Conservation (phyloP, 1,140 invertebrate genomes). For the Aphaenogaster floridana region DNA sequence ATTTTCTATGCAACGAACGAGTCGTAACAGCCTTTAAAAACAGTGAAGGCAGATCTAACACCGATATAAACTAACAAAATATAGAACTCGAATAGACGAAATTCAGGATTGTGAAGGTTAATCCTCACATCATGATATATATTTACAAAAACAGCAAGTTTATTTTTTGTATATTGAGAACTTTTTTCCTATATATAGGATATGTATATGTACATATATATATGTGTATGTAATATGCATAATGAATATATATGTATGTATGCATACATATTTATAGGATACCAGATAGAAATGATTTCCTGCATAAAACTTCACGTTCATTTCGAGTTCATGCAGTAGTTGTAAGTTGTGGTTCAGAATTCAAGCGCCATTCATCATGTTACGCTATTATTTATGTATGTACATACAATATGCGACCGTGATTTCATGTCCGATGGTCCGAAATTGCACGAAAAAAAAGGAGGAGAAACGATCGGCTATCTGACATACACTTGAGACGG, state of each 20-base stretch:
- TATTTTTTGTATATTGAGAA: slow-evolving; percentile 42
- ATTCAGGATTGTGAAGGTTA: not conserved
- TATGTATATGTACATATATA: not conserved
- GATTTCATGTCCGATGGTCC: slow-evolving; percentile 6
- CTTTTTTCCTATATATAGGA: slow-evolving; percentile 9
- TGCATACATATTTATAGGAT: not conserved
- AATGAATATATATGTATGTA: not conserved
- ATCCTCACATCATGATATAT: not conserved
- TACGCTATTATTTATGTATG: slow-evolving; percentile 71
- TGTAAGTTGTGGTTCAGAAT: slow-evolving; percentile 73
- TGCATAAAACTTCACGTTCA: not conserved
- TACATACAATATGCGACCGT: slow-evolving; percentile 28
- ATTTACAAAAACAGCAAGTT: not conserved
- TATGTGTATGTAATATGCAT: not conserved
- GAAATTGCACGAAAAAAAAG: slow-evolving; percentile 16
- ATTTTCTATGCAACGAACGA: not conserved
- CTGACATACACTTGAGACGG: slow-evolving; percentile 5
- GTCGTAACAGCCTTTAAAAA: not conserved
- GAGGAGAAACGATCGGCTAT: not conserved
- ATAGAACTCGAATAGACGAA: not conserved
- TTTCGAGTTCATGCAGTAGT: slow-evolving; percentile 15
- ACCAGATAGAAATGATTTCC: not conserved
- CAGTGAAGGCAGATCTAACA: not conserved
- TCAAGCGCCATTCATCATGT: slow-evolving; percentile 52
- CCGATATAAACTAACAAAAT: not conserved